Conservation (phyloP, 1,140 invertebrate species). For the Heliconius nattereri region DNA sequence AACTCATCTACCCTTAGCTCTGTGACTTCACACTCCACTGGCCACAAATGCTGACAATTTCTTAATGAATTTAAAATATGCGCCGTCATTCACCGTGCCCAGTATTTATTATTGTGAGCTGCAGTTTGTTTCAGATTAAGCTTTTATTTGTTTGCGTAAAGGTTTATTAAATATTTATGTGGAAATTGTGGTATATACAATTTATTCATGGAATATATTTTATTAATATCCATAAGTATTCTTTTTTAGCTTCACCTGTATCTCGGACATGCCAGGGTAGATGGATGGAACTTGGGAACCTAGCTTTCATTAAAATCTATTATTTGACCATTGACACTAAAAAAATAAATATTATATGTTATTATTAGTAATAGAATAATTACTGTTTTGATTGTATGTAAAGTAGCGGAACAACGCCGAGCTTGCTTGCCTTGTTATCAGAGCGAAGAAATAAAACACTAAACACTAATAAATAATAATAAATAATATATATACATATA, state of each 20-base stretch:
- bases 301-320: too few relatives aligned
- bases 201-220: too few relatives aligned
- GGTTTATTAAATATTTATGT: background rate
- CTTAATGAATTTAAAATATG: conserved; percentile 25
- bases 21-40: background rate
- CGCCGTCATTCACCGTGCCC: conserved; percentile 3
- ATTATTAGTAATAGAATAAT: too few relatives aligned
- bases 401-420: too few relatives aligned
- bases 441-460: too few relatives aligned
- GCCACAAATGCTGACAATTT: conserved; percentile 12
- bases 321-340: background rate
- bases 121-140: background rate
- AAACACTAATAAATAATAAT: too few relatives aligned
- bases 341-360: too few relatives aligned
- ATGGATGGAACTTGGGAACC: background rate
- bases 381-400: too few relatives aligned
- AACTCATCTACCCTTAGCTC: background rate
- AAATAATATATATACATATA: too few relatives aligned
- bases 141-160: conserved; percentile 6
- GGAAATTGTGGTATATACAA: background rate
- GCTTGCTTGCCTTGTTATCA: too few relatives aligned
- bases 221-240: too few relatives aligned
- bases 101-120: conserved; percentile 4
- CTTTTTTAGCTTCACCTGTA: background rate
- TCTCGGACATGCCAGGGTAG: background rate